Evolutionary conservation across 2,797 vertebrate species (phyloP), one percentile per base, ranked within the genome.

Genomic region (Oophaga sylvatica): DNA sequence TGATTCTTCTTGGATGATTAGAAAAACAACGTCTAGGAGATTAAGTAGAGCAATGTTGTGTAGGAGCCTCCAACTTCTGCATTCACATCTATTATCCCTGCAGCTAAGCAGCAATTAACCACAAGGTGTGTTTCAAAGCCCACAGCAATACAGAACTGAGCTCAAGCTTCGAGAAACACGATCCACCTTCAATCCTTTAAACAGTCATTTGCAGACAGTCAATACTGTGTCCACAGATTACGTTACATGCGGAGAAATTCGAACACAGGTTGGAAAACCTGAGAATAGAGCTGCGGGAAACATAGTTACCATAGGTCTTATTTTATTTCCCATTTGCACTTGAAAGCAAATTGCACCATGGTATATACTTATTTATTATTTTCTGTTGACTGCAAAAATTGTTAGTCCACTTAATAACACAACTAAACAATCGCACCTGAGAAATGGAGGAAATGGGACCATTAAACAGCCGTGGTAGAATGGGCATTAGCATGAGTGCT

Each of bases 191-290:
- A 88, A 81, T 81, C 70, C 71, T 48, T 86, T 78, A 81, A 85
- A 89, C 79, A 89, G 87, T 89, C 83, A 89, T 85, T 89, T 88
- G 87, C 60, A 85, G 83, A 67, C 78, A 85, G 83, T 89, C 87
- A 89, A 89, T 89, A 81, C 48, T 35, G 60, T 70, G 70, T 85
- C 83, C 82, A 45, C 62, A 77, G 83, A 89, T 89, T 89, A 22
- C 77, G 83, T 89, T 89, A 68, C 87, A 81, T 82, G 79, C 83
- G 26, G 83, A 81, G 81, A 79, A 83, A 73, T 76, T 53, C 78
- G n/a, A 85, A 88, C 60, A 53, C 26, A 68, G 77, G 62, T 35
- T 17, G 20, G 67, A 70, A 80, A 71, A 62, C 35, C 22, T 73
- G 53, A 70, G 76, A 35, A 70, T 22, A 57, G 60, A 79, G 31